Percentiles rank a stretch among this genome's conserved stretches.
These are phyloP conservation scores for Lingula anatina DNA, from an alignment of 2,888 invertebrate genomes.

Conservation along the genomic window DNA sequence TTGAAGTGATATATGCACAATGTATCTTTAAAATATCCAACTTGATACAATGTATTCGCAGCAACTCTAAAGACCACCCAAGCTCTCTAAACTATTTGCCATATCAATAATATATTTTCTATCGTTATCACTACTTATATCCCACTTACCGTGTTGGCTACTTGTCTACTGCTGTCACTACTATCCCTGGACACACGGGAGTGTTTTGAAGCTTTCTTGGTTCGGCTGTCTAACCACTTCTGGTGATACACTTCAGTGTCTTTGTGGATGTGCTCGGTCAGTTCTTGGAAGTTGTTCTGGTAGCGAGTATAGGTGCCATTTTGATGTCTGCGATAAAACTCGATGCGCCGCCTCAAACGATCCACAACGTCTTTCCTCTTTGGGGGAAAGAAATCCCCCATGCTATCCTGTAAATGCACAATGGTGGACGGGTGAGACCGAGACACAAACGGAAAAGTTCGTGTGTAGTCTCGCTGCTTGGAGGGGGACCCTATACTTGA, in stretches of 20 bases:
- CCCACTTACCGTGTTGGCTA: too few species aligned
- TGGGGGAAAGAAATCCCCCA: slow-evolving; percentile 55
- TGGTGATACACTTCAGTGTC: slow-evolving; percentile 84
- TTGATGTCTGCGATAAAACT: slow-evolving; percentile 79
- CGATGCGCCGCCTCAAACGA: slow-evolving; percentile 75
- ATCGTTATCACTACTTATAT: too few species aligned
- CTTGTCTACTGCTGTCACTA: too few species aligned
- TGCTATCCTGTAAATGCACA: slow-evolving; percentile 25
- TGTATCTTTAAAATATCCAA: too few species aligned
- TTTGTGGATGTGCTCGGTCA: slow-evolving; percentile 85
- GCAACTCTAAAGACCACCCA: too few species aligned
- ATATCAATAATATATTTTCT: too few species aligned
- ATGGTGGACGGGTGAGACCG: slow-evolving; percentile 5
- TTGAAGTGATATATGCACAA: too few species aligned
- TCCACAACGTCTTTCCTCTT: slow-evolving; percentile 70
- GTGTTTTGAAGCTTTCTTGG: slow-evolving; percentile 65
- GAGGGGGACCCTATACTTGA: too few species aligned
- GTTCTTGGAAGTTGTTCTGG: slow-evolving; percentile 79
- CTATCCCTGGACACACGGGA: slow-evolving; percentile 15
- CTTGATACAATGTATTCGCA: too few species aligned
- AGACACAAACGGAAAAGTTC: too few species aligned
- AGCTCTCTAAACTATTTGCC: too few species aligned
- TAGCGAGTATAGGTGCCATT: slow-evolving; percentile 80
- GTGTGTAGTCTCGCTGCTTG: too few species aligned
- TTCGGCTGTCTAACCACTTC: slow-evolving; percentile 83